Evolutionary conservation across 2,797 vertebrate genomes (phyloP).

Genomic region (Fundulus diaphanus): DNA sequence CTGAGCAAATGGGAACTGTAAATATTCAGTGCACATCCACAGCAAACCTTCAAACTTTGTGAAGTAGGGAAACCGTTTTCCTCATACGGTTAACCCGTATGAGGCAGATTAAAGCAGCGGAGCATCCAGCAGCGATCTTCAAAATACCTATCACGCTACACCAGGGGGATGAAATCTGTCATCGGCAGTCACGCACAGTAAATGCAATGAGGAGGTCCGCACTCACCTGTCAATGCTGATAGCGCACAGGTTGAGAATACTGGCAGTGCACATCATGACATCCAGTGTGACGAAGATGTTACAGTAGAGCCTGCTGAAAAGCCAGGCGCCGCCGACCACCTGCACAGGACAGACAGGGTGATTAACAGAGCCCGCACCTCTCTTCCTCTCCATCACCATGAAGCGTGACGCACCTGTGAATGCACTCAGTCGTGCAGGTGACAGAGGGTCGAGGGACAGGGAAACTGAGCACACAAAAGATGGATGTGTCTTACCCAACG

Average conservation of each 20-base stretch:
- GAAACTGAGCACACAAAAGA: background rate
- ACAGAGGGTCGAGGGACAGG: slow-evolving; percentile 4
- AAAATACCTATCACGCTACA: slow-evolving; percentile 35
- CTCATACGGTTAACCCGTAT: background rate
- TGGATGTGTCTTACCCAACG: background rate
- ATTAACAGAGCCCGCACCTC: slow-evolving; percentile 51
- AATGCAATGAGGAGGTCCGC: background rate
- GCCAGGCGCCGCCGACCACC: slow-evolving; percentile 94
- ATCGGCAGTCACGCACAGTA: slow-evolving; percentile 16
- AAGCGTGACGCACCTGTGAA: slow-evolving; percentile 46
- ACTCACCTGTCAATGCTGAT: slow-evolving; percentile 98
- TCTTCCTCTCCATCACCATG: slow-evolving; percentile 31
- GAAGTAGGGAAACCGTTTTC: background rate
- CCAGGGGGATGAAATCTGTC: background rate
- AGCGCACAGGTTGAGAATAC: slow-evolving; percentile 96
- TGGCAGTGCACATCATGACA: slow-evolving; percentile 98
- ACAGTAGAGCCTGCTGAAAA: slow-evolving; percentile 91
- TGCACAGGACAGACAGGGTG: slow-evolving; percentile 70
- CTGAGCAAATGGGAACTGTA: slow-evolving; percentile 61
- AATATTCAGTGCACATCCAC: slow-evolving; percentile 20
- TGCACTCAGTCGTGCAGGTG: slow-evolving; percentile 23
- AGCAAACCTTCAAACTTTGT: slow-evolving; percentile 3
- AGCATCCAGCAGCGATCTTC: slow-evolving; percentile 6
- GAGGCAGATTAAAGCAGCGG: background rate
- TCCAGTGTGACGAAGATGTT: slow-evolving; percentile 95